A percentile compares a stretch with the other conserved stretches of the same genome.
phyloP scores from a whole-genome alignment of 2,888 invertebrate genomes.

The Oligia latruncula region DNA sequence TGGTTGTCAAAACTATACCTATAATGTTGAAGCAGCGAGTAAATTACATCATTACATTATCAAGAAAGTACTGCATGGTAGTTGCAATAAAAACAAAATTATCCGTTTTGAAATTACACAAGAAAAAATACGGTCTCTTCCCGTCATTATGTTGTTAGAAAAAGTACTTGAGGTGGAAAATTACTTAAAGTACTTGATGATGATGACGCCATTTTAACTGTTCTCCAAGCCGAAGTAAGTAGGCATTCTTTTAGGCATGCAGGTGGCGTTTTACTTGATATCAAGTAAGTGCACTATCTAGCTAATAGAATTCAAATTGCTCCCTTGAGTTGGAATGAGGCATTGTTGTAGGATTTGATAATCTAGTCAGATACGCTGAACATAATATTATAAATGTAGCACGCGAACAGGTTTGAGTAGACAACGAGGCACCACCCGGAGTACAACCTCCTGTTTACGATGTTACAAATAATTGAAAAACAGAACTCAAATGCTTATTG shows the following conservation, averaged over 20 bases:
- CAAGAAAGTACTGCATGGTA: conserved; percentile 57
- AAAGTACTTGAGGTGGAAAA: conserved; percentile 57
- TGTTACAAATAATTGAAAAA: not conserved
- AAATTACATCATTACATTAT: conserved; percentile 60
- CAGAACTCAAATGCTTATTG: too few species aligned
- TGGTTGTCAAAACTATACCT: conserved; percentile 57
- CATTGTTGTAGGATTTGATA: conserved; percentile 48
- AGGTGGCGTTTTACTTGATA: conserved; percentile 14
- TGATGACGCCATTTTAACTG: conserved; percentile 52
- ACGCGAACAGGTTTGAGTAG: conserved; percentile 44
- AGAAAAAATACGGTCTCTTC: conserved; percentile 55
- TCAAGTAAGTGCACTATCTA: conserved; percentile 15
- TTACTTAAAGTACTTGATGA: conserved; percentile 59
- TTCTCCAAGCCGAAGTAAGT: conserved; percentile 12
- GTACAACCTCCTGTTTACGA: not conserved
- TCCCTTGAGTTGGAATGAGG: conserved; percentile 36
- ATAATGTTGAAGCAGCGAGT: conserved; percentile 30
- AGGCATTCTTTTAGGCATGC: conserved; percentile 18
- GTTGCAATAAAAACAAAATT: conserved; percentile 58
- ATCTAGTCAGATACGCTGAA: conserved; percentile 40
- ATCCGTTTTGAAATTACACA: conserved; percentile 55
- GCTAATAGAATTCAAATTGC: conserved; percentile 44
- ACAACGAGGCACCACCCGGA: conserved; percentile 34
- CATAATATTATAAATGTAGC: conserved; percentile 2
- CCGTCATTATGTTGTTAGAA: conserved; percentile 67